These are phyloP conservation scores for Oplegnathus fasciatus DNA, from an alignment of 2,113 vertebrate genomes.

Conservation along the genomic window DNA sequence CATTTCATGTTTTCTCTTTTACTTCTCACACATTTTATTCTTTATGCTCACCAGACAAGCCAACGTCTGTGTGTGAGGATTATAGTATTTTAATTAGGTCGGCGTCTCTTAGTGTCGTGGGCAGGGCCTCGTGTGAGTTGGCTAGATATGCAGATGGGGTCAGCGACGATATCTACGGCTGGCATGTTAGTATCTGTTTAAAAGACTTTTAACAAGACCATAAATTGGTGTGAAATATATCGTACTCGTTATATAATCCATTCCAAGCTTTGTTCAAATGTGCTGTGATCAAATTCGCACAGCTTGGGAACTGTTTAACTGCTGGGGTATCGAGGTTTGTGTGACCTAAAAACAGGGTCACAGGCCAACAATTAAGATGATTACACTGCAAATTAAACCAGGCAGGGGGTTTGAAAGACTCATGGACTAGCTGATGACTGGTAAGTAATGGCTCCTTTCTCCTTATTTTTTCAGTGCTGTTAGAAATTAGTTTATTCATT, in stretches of 20 bases:
- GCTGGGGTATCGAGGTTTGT: not conserved
- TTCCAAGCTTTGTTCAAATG: not conserved
- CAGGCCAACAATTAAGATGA: conserved; percentile 30
- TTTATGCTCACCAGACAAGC: not conserved
- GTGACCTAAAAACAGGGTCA: conserved; percentile 18
- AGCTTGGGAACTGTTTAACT: conserved; percentile 19
- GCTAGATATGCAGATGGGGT: not conserved
- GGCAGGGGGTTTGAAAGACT: not conserved
- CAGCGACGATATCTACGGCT: not conserved
- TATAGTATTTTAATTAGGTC: not conserved
- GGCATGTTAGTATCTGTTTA: not conserved
- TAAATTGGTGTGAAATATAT: not conserved
- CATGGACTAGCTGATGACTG: conserved; percentile 8
- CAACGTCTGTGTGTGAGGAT: not conserved
- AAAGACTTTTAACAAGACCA: not conserved
- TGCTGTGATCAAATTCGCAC: not conserved
- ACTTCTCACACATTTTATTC: not conserved
- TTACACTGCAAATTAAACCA: conserved; percentile 39
- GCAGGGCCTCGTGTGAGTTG: not conserved
- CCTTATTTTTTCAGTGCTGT: conserved; percentile 17
- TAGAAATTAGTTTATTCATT: not conserved
- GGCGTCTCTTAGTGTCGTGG: not conserved
- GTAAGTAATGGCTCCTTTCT: not conserved
- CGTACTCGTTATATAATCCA: not conserved
- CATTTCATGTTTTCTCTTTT: conserved; percentile 30